These are phyloP conservation scores for Micropoecilia bifurca DNA, from an alignment of 2,797 vertebrate genomes.

Conservation along the genomic window DNA sequence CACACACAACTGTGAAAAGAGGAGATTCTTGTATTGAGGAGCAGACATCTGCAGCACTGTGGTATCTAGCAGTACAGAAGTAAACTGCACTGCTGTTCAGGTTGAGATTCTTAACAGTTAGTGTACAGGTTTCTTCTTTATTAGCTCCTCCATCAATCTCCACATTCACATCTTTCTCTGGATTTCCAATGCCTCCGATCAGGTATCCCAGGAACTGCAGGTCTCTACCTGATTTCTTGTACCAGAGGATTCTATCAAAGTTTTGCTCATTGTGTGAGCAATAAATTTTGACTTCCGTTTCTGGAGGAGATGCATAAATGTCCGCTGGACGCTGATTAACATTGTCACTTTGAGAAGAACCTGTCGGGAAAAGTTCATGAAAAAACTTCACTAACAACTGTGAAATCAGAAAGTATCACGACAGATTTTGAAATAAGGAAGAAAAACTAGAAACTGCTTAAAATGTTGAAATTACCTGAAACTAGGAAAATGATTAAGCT, in stretches of 20 bases:
- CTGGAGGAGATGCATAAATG: accelerated
- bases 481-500: not conserved
- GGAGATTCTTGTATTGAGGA: conserved; percentile 12
- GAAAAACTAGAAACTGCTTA: not conserved
- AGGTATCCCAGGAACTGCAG: not conserved
- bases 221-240: not conserved
- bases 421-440: not conserved
- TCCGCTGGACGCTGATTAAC: conserved; percentile 18
- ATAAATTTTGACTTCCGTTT: not conserved
- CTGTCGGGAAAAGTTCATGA: not conserved
- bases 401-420: not conserved
- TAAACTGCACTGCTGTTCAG: conserved; percentile 3
- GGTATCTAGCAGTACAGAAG: conserved; percentile 27
- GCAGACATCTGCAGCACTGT: conserved; percentile 7
- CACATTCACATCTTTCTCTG: not conserved
- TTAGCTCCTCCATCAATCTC: not conserved
- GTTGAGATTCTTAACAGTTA: conserved; percentile 1
- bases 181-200: not conserved
- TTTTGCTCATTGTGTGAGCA: not conserved
- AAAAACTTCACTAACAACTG: not conserved
- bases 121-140: not conserved
- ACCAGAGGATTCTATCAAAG: conserved; percentile 1
- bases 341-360: not conserved
- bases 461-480: conserved; percentile 9
- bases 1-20: not conserved